A percentile compares a stretch with the other conserved stretches of the same genome.
Conservation (phyloP, 2,113 vertebrate species). For the Acrocephalus kingi region DNA sequence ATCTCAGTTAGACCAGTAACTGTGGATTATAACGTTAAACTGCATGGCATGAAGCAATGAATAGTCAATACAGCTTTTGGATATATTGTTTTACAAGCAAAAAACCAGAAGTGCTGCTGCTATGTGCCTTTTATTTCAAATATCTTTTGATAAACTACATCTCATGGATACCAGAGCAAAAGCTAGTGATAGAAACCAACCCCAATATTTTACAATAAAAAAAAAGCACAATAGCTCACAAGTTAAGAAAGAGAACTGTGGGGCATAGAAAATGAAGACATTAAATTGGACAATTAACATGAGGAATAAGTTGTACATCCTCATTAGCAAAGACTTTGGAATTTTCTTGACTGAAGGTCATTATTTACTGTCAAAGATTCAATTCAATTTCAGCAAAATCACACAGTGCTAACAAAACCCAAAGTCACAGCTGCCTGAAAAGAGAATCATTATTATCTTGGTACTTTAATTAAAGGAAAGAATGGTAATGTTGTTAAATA, state of each 20-base stretch:
- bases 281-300: background rate
- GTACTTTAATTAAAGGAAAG: conserved; percentile 25
- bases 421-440: background rate
- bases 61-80: background rate
- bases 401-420: background rate
- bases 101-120: background rate
- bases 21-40: background rate
- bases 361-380: conserved; percentile 31
- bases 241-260: background rate
- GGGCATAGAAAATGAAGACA: background rate
- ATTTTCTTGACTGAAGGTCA: conserved; percentile 16
- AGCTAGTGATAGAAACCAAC: background rate
- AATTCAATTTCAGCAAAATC: conserved; percentile 21
- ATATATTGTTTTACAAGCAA: background rate
- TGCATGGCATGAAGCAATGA: background rate
- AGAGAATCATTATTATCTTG: background rate
- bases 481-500: conserved; percentile 3
- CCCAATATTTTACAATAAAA: background rate
- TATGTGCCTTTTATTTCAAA: background rate
- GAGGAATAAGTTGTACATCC: background rate
- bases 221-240: background rate
- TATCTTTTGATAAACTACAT: background rate
- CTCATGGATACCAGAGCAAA: background rate
- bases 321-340: conserved; percentile 4
- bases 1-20: background rate